Base-by-base conservation (phyloP, 2,888 invertebrate genomes). In the Microplitis deprimator region DNA sequence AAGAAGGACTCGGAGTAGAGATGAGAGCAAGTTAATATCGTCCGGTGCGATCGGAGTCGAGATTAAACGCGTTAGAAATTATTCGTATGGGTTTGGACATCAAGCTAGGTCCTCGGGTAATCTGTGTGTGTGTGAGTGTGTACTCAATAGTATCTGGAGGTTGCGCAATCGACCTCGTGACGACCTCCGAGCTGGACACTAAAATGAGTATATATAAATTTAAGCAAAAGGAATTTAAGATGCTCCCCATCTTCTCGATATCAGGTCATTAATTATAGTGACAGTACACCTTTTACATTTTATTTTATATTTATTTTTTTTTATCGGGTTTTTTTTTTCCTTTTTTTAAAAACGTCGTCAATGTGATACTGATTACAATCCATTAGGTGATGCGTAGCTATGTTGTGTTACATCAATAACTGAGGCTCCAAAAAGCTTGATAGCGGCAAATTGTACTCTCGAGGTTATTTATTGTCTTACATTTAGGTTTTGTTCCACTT, bases 61-160 rank as follows among this genome's bases (percentile, higher is more conserved):
- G 77, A 77, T 77, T 77, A 74, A 71, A 60, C 77, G 74, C 74
- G 77, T 71, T 77, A 77, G 77, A 77, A 40, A 75, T 74, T 65
- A 60, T 59, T 70, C 74, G 71, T 74, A 74, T 67, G 59, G 67
- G 77, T 72, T 67, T 40, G 68, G 76, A 68, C 62, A 62, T 38
- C 10, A 60, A n/a, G 6, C 62, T 13, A 29, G 29, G 29, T 29
- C 29, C 29, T 29, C 29, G 29, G 29, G 20, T 41, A 50, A 40
- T 40, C 2, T 50, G 50, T 50, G 50, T 50, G 50, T 50, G 50
- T 50, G 50, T 50, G 50, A 13, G 13, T 50, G 50, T 50, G 50
- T 50, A 50, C 50, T 50, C 50, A 50, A 50, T 50, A 50, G 50
- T 50, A 50, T 50, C 50, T 50, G 50, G 50, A 50, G 20, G 72